These are phyloP conservation scores for Xanthorhoe designata DNA, from an alignment of 2,888 invertebrate genomes.

Conservation along the genomic window DNA sequence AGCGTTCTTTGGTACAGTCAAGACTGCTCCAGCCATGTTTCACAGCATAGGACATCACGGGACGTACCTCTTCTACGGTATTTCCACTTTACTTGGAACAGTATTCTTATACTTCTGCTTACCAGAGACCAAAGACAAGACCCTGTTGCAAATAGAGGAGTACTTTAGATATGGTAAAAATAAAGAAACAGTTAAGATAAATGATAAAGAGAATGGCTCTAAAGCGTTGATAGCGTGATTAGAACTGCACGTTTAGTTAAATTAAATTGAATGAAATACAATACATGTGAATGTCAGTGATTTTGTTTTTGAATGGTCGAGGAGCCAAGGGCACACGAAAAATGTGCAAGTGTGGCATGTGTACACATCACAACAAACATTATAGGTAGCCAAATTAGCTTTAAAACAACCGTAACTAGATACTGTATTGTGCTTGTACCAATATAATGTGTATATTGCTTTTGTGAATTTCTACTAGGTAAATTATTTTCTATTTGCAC, in stretches of 20 bases:
- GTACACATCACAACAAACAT: too few species aligned
- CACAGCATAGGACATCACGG: constrained; percentile 83
- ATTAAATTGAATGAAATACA: background rate
- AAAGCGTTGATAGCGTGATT: constrained; percentile 33
- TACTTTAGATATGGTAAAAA: constrained; percentile 74
- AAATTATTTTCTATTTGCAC: too few species aligned
- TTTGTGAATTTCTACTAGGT: too few species aligned
- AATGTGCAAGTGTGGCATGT: too few species aligned
- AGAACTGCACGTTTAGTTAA: background rate
- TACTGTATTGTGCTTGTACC: too few species aligned
- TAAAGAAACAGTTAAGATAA: constrained; percentile 34
- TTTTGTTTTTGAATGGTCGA: too few species aligned
- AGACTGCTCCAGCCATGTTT: constrained; percentile 88
- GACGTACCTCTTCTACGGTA: constrained; percentile 87
- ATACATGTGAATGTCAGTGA: too few species aligned
- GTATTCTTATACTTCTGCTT: constrained; percentile 86
- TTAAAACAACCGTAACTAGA: too few species aligned
- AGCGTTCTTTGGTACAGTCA: constrained; percentile 89
- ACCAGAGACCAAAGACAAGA: constrained; percentile 89
- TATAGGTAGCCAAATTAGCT: too few species aligned
- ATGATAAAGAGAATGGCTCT: constrained; percentile 46
- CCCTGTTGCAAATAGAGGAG: constrained; percentile 88
- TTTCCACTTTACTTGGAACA: constrained; percentile 86
- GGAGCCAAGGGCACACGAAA: too few species aligned
- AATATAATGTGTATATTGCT: too few species aligned